phyloP scores from a whole-genome alignment of 2,113 vertebrate genomes.

The Toxostoma redivivum region DNA sequence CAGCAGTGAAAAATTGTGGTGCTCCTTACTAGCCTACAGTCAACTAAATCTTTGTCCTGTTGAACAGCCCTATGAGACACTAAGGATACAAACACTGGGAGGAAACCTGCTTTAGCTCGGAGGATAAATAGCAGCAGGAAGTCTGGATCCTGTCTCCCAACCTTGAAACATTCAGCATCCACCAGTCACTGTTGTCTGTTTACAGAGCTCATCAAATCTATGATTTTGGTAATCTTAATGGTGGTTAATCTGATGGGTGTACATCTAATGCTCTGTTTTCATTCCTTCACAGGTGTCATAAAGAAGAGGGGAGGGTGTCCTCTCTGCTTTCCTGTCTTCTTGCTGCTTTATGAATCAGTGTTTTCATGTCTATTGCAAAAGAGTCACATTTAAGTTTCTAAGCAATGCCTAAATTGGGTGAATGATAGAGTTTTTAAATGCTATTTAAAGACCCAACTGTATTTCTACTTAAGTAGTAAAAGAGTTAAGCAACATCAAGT shows the following conservation, averaged over 20 bases:
- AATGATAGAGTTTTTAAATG: background rate
- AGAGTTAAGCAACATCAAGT: background rate
- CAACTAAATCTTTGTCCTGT: background rate
- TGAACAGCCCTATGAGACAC: background rate
- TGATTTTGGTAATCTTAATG: background rate
- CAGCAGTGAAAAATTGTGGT: background rate
- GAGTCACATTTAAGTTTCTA: background rate
- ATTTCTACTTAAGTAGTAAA: background rate
- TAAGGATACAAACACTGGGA: background rate
- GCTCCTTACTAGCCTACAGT: background rate
- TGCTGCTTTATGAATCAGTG: background rate
- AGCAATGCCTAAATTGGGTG: background rate
- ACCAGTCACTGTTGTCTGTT: background rate
- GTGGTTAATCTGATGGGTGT: background rate
- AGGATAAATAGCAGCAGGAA: background rate
- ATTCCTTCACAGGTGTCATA: conserved; percentile 2
- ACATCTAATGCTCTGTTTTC: background rate
- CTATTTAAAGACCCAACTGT: background rate
- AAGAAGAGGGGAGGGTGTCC: background rate
- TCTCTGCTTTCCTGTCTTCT: background rate
- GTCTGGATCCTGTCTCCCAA: background rate
- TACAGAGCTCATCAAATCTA: background rate
- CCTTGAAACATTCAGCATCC: background rate
- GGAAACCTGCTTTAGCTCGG: background rate
- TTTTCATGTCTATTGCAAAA: background rate